phyloP scores from a whole-genome alignment of 2,113 vertebrate genomes.

The Nannobrachium achirus region DNA sequence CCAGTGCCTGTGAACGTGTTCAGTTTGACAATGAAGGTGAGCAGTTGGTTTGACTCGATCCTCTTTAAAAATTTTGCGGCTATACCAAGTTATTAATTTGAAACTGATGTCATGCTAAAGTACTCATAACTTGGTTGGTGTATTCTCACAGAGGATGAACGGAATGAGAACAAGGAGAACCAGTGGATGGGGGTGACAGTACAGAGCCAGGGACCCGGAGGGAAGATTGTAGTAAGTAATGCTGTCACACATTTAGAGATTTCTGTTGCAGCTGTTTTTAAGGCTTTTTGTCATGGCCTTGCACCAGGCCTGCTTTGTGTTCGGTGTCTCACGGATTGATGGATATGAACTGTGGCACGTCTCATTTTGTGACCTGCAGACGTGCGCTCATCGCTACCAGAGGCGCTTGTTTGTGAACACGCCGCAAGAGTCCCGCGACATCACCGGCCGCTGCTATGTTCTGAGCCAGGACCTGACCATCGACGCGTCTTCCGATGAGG shows the following conservation, averaged over 20 bases:
- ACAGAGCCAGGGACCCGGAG: conserved; percentile 94
- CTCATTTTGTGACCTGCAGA: conserved; percentile 75
- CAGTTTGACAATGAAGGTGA: conserved; percentile 90
- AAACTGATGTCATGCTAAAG: background rate
- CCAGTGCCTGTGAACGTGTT: conserved; percentile 81
- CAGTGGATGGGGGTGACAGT: conserved; percentile 99
- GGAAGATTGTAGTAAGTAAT: conserved; percentile 93
- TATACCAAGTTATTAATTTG: background rate
- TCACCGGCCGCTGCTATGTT: conserved; percentile 93
- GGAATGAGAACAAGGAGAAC: conserved; percentile 89
- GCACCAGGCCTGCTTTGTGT: too few relatives aligned
- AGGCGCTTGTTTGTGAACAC: conserved; percentile 83
- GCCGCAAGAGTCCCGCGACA: conserved; percentile 83
- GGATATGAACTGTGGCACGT: background rate
- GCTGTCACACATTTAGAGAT: too few relatives aligned
- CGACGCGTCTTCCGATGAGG: conserved; percentile 74
- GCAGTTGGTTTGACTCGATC: conserved; percentile 23
- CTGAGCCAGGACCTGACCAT: conserved; percentile 92
- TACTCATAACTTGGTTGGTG: background rate
- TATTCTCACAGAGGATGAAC: conserved; percentile 78
- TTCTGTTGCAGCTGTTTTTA: too few relatives aligned
- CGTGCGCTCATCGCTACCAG: conserved; percentile 96
- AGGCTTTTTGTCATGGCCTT: too few relatives aligned
- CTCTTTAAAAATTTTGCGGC: background rate
- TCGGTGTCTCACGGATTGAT: too few relatives aligned